Base-by-base conservation (phyloP, 2,888 invertebrate species). In the Keiferia lycopersicella region DNA sequence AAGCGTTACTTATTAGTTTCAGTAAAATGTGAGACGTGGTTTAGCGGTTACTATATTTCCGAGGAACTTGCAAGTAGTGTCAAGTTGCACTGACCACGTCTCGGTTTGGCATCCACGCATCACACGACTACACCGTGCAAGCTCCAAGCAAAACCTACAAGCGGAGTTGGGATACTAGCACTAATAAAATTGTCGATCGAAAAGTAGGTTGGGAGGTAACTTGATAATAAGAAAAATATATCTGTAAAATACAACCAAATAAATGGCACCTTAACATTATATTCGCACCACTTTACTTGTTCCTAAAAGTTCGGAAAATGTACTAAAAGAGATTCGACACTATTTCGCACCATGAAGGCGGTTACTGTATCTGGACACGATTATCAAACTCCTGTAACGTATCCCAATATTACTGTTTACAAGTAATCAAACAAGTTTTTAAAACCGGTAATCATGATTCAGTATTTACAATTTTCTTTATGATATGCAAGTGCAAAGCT, bases 401-500 rank as follows among this genome's bases (percentile, higher is more conserved):
- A 63, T 66, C 62, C 53, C 57, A 12, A 63, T 41, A 64, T 48
- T 62, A 48, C 68, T 69, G 68, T 68, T 71, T 69, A 70, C 20
- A 26, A 70, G 67, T 70, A 60, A 60, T 26, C 22, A 60, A 38
- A 39, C 11, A 16, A 45, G 45, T 45, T 30, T 61, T 50, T 11
- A 61, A 76, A 74, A 79, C 73, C 71, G 77, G 69, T 81, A 77
- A 80, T 80, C 72, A 77, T 76, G 74, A 75, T 81, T 78, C 58
- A 66, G 50, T 89, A 90, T 90, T 87, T 90, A 89, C 90, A 91
- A 75, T 79, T 56, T 77, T 79, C 75, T 74, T 74, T 82, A 88
- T 91, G 91, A 91, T 91, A 91, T 91, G 91, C 91, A 91, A 91
- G 89, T 90, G 91, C 91, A 90, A 91, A 91, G 91, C 91, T 91